These are phyloP conservation scores for Azorinus chamasolen DNA, from an alignment of 2,888 invertebrate genomes.

Conservation along the genomic window DNA sequence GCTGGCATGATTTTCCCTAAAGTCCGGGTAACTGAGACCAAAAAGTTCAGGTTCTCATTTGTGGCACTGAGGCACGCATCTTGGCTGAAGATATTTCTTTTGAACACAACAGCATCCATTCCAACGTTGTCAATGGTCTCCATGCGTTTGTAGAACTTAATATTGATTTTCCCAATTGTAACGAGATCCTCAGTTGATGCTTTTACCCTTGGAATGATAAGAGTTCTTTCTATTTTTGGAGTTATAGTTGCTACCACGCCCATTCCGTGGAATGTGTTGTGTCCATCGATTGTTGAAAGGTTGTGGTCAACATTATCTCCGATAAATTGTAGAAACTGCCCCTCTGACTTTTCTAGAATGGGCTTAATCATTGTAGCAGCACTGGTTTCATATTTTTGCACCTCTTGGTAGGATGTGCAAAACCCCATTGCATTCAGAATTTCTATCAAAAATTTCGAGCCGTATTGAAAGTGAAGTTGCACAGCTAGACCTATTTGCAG, in stretches of 20 bases:
- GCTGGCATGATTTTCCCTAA: too few relatives aligned
- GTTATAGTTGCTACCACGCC: slow-evolving; percentile 7
- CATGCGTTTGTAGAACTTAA: slow-evolving; percentile 22
- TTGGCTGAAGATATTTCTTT: too few relatives aligned
- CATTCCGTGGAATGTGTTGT: slow-evolving; percentile 33
- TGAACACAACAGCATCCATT: too few relatives aligned
- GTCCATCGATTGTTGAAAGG: slow-evolving; percentile 21
- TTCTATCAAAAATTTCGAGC: slow-evolving; percentile 25
- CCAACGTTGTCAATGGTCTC: too few relatives aligned
- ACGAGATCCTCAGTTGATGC: slow-evolving; percentile 22
- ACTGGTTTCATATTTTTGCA: slow-evolving; percentile 30
- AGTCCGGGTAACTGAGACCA: too few relatives aligned
- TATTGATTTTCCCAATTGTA: slow-evolving; percentile 17
- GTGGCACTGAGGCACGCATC: too few relatives aligned
- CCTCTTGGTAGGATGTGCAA: slow-evolving; percentile 32
- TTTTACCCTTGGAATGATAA: background rate
- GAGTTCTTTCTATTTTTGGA: background rate
- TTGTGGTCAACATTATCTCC: slow-evolving; percentile 40
- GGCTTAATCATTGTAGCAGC: slow-evolving; percentile 1
- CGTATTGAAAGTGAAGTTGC: slow-evolving; percentile 18
- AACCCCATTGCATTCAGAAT: slow-evolving; percentile 18
- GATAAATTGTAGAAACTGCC: slow-evolving; percentile 22
- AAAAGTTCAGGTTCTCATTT: too few relatives aligned
- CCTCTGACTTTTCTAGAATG: background rate
- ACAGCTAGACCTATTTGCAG: slow-evolving; percentile 12